Conservation (phyloP, 2,113 vertebrate species). For the Synodontis membranacea region DNA sequence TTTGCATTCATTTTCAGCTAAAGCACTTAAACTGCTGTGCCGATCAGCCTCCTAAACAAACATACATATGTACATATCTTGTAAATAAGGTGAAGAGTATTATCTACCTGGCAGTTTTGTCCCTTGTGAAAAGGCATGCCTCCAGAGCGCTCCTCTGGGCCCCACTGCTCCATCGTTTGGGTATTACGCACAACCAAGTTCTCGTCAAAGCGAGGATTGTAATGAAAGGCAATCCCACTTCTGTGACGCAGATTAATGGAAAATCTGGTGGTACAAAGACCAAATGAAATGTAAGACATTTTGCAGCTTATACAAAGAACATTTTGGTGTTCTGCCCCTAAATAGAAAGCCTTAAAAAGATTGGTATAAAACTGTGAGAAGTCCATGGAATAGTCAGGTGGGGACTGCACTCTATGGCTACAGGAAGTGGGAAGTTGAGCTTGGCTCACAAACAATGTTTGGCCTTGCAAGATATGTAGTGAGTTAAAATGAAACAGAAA, state of each 20-base stretch:
- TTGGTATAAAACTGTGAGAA: not conserved
- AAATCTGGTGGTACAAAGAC: conserved; percentile 55
- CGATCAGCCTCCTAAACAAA: not conserved
- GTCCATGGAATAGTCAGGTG: not conserved
- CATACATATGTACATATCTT: not conserved
- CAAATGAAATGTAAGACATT: not conserved
- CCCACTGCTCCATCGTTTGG: conserved; percentile 52
- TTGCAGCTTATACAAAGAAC: not conserved
- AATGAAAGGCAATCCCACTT: conserved; percentile 62
- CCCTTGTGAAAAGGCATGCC: conserved; percentile 60
- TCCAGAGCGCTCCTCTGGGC: conserved; percentile 54
- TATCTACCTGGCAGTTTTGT: conserved; percentile 58
- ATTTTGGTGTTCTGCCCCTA: not conserved
- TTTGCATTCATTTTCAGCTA: not conserved
- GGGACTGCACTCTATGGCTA: not conserved
- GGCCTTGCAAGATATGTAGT: not conserved
- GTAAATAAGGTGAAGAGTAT: not conserved
- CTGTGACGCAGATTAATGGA: conserved; percentile 61
- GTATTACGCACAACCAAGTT: conserved; percentile 59
- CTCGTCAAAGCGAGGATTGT: conserved; percentile 67
- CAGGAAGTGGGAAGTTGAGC: not conserved
- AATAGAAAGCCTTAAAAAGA: not conserved
- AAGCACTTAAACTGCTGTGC: not conserved
- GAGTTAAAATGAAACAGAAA: not conserved
- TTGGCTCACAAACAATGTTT: not conserved